A percentile compares a stretch with the other conserved stretches of the same genome.
Evolutionary conservation across 1,140 invertebrate species (phyloP).

Genomic region (Cryptotermes secundus): DNA sequence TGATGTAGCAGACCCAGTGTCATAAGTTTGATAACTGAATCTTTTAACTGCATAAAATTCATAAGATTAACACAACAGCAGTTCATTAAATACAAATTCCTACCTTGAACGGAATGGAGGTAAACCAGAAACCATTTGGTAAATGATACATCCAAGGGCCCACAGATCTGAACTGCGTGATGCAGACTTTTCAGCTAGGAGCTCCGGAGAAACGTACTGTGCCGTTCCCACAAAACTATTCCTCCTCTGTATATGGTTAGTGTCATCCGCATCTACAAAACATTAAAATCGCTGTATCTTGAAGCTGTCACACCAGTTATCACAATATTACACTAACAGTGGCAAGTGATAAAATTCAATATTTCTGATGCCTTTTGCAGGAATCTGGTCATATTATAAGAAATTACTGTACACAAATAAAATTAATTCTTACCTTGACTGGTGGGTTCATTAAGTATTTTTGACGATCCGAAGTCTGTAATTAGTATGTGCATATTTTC

Average conservation of each 20-base stretch:
- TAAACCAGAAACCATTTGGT: conserved; percentile 92
- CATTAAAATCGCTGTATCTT: not conserved
- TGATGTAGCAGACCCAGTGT: too few species aligned
- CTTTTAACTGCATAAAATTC: too few species aligned
- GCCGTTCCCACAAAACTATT: conserved; percentile 99
- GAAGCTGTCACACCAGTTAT: too few species aligned
- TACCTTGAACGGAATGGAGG: conserved; percentile 86
- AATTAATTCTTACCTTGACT: not conserved
- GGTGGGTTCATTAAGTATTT: conserved; percentile 64
- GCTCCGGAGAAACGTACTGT: conserved; percentile 97
- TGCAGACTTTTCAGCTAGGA: conserved; percentile 79
- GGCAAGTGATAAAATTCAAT: not conserved
- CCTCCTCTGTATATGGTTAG: conserved; percentile 52
- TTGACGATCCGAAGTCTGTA: conserved; percentile 96
- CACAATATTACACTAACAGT: too few species aligned
- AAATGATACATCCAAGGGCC: conserved; percentile 96
- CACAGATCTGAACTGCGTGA: conserved; percentile 90
- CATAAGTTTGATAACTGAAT: too few species aligned
- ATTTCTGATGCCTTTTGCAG: not conserved
- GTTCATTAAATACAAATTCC: too few species aligned
- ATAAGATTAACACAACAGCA: too few species aligned
- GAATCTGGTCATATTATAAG: not conserved
- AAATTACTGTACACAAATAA: not conserved
- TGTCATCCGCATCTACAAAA: conserved; percentile 42
- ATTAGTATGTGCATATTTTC: conserved; percentile 96